A percentile compares a stretch with the other conserved stretches of the same genome.
Evolutionary conservation across 2,888 invertebrate species (phyloP).

Genomic region (Sesia bembeciformis): DNA sequence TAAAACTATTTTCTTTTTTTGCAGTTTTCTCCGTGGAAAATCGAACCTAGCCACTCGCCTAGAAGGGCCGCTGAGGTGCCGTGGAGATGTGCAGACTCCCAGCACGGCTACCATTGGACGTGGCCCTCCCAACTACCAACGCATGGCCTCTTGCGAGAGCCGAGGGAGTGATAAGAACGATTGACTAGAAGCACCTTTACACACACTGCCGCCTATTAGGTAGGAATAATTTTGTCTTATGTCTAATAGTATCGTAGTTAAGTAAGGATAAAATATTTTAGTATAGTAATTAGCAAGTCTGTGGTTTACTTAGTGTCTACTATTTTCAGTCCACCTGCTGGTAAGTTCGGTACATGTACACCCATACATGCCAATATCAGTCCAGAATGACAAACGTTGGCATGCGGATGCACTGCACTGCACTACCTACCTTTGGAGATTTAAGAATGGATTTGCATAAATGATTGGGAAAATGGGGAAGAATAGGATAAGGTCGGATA

Average conservation of each 20-base stretch:
- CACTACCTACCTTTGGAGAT: too few species aligned
- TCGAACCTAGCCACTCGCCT: conserved; percentile 70
- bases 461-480: too few species aligned
- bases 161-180: conserved; percentile 85
- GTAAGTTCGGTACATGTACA: too few species aligned
- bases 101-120: conserved; percentile 78
- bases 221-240: conserved; percentile 12
- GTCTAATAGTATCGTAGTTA: neutral
- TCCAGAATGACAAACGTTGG: too few species aligned
- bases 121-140: conserved; percentile 84
- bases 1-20: conserved; percentile 11
- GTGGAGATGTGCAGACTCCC: conserved; percentile 81
- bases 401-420: too few species aligned
- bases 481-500: too few species aligned
- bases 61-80: conserved; percentile 60
- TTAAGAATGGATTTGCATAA: too few species aligned
- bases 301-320: too few species aligned
- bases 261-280: too few species aligned
- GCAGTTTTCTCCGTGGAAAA: conserved; percentile 94
- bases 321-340: too few species aligned
- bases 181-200: conserved; percentile 86
- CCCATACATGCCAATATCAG: too few species aligned
- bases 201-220: conserved; percentile 69
- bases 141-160: conserved; percentile 91
- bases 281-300: too few species aligned